A percentile compares a stretch with the other conserved stretches of the same genome.
Conservation (phyloP, 2,797 vertebrate species). For the Pseudocheirus occidentalis region DNA sequence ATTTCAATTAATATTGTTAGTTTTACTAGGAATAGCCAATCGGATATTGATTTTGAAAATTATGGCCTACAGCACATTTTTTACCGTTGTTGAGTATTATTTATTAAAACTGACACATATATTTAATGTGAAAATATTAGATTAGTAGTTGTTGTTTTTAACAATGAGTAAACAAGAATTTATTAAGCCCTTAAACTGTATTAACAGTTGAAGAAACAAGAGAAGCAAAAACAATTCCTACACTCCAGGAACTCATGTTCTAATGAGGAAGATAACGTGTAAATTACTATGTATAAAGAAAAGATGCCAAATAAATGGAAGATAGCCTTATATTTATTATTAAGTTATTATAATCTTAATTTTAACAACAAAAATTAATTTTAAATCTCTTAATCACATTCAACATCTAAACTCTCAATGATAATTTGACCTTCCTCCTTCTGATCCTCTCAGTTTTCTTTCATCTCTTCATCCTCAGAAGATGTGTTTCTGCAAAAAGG, state of each 20-base stretch:
- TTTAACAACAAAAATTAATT: background rate
- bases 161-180: background rate
- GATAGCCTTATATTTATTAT: background rate
- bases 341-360: background rate
- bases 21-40: background rate
- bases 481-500: background rate
- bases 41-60: slow-evolving; percentile 23
- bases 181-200: background rate
- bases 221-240: background rate
- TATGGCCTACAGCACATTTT: slow-evolving; percentile 16
- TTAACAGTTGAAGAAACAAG: background rate
- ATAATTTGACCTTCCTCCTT: background rate
- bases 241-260: background rate
- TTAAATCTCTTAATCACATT: background rate
- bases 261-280: background rate
- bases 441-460: background rate
- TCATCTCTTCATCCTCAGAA: background rate
- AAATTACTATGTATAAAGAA: background rate
- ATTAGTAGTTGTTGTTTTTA: background rate
- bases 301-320: background rate
- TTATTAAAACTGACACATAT: background rate
- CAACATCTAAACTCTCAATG: background rate
- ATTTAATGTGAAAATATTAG: slow-evolving; percentile 1
- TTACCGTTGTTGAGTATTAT: background rate
- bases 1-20: slow-evolving; percentile 38